Evolutionary conservation across 2,797 vertebrate genomes (phyloP).

Genomic region (Halcyon smyrnensis): DNA sequence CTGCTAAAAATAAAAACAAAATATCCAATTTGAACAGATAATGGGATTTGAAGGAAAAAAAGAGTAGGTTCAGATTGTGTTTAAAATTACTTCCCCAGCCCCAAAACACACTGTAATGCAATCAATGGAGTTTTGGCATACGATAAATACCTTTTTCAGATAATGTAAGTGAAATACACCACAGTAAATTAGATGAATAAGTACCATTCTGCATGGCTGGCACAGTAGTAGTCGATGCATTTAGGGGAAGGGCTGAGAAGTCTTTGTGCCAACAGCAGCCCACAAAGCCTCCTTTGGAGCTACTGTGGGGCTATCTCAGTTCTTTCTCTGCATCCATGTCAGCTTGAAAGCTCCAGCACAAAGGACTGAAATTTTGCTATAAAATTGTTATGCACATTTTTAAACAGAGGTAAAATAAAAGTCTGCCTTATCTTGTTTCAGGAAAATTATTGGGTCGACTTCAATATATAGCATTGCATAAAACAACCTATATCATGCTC

Average conservation of each 20-base stretch:
- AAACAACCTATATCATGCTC: not conserved
- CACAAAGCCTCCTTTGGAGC: constrained; percentile 47
- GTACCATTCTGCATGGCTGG: constrained; percentile 1
- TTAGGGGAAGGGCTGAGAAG: constrained; percentile 4
- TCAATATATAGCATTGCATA: not conserved
- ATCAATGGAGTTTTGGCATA: not conserved
- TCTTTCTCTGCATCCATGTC: not conserved
- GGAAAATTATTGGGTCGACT: not conserved
- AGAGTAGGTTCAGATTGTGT: not conserved
- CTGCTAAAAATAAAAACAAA: constrained; percentile 30
- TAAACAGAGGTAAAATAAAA: not conserved
- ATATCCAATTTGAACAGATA: not conserved
- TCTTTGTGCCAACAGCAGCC: not conserved
- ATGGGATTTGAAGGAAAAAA: not conserved
- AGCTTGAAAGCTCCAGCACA: not conserved
- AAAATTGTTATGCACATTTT: not conserved
- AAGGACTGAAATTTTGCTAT: not conserved
- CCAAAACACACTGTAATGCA: not conserved
- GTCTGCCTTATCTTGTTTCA: not conserved
- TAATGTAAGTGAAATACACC: not conserved
- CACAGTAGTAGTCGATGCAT: not conserved
- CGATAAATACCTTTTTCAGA: constrained; percentile 16
- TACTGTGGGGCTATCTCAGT: not conserved
- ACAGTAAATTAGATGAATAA: constrained; percentile 40
- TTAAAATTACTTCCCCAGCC: not conserved